Percentiles rank a stretch among this genome's conserved stretches.
Conservation (phyloP, 1,140 invertebrate species). For the Meloidogyne hapla region DNA sequence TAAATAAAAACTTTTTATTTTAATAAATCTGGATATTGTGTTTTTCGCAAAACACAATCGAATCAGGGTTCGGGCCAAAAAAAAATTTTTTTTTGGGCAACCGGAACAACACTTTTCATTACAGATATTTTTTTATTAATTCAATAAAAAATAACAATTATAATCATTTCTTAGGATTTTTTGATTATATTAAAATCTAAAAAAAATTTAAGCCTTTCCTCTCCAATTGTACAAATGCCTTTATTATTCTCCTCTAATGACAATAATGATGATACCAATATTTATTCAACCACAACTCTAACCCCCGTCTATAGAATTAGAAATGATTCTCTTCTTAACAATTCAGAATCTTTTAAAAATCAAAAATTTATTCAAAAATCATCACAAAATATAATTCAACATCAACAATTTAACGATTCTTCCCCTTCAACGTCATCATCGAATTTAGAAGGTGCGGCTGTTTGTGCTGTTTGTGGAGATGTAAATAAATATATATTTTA, state of each 20-base stretch:
- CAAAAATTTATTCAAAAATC: slow-evolving; percentile 45
- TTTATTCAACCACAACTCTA: not conserved
- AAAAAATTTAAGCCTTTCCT: not conserved
- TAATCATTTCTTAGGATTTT: no score
- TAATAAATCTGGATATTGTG: no score
- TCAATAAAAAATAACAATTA: no score
- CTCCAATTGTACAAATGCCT: not conserved
- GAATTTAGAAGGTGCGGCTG: slow-evolving; percentile 33
- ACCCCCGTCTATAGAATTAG: not conserved
- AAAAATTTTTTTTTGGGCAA: no score
- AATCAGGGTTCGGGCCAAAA: no score
- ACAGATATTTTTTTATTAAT: no score
- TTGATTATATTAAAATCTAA: no score
- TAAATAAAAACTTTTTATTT: no score
- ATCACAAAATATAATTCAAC: slow-evolving; percentile 40
- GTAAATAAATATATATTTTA: not conserved
- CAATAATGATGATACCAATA: not conserved
- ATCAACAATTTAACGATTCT: not conserved
- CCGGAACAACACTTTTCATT: no score
- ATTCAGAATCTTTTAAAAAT: slow-evolving; percentile 15
- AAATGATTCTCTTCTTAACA: not conserved
- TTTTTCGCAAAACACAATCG: no score
- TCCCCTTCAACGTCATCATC: slow-evolving; percentile 14
- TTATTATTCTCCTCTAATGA: not conserved
- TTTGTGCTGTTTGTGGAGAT: slow-evolving; percentile 62